Evolutionary conservation across 2,888 invertebrate species (phyloP).

Genomic region (Drosophila emarginata): DNA sequence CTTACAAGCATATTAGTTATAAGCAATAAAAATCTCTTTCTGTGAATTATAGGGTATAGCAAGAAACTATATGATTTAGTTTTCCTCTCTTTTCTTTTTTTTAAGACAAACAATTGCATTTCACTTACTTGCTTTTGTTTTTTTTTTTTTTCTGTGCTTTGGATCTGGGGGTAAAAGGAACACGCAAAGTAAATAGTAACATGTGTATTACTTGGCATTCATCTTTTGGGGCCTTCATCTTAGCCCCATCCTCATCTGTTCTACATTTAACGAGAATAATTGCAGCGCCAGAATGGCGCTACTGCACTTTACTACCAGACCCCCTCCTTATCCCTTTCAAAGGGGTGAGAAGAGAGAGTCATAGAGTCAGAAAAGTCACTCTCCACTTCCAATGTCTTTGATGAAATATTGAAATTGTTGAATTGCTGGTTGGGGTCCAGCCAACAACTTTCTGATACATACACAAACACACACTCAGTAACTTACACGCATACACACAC

Average conservation of each 20-base stretch:
- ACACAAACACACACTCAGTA: neutral
- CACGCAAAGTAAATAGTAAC: conserved; percentile 78
- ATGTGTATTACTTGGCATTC: conserved; percentile 77
- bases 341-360: too few relatives aligned
- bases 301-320: conserved; percentile 60
- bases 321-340: too few relatives aligned
- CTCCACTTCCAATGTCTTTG: conserved; percentile 71
- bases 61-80: neutral
- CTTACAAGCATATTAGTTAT: neutral
- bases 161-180: conserved; percentile 28
- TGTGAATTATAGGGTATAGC: neutral
- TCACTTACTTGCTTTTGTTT: conserved; percentile 25
- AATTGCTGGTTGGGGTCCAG: conserved; percentile 65
- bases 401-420: conserved; percentile 76
- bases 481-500: conserved; percentile 5
- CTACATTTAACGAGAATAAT: conserved; percentile 77
- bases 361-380: neutral
- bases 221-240: conserved; percentile 46
- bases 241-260: conserved; percentile 40
- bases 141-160: neutral
- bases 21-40: neutral
- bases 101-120: neutral
- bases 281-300: conserved; percentile 76
- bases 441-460: conserved; percentile 41
- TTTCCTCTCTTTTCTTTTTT: neutral